Conservation (phyloP, 2,888 invertebrate genomes). For the Erebia ligea region DNA sequence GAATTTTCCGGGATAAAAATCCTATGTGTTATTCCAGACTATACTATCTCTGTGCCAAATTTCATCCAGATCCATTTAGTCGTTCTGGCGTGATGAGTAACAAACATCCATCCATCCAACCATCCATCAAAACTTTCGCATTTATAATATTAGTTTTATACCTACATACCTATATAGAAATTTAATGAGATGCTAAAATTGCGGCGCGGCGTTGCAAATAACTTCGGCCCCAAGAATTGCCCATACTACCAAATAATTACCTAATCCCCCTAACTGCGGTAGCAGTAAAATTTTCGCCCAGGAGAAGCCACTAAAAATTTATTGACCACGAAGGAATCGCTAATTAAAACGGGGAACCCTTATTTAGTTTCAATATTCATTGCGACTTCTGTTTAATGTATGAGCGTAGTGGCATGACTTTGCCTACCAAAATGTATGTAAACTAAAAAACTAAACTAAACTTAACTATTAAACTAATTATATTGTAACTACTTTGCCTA, state of each 20-base stretch:
- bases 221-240: not conserved
- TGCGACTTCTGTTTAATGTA: not conserved
- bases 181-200: constrained; percentile 7
- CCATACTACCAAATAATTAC: constrained; percentile 6
- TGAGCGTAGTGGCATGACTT: too few species aligned
- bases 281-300: constrained; percentile 8
- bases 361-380: not conserved
- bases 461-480: too few species aligned
- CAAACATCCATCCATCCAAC: too few species aligned
- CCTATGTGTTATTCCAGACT: too few species aligned
- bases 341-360: constrained; percentile 1
- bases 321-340: constrained; percentile 10
- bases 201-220: not conserved
- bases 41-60: too few species aligned
- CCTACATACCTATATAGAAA: not conserved
- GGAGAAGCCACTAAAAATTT: constrained; percentile 7
- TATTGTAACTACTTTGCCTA: too few species aligned
- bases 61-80: too few species aligned
- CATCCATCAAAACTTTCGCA: too few species aligned
- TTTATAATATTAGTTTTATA: too few species aligned
- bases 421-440: not conserved
- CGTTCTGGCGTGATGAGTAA: too few species aligned
- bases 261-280: constrained; percentile 15
- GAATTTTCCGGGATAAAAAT: too few species aligned
- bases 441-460: too few species aligned